Evolutionary conservation across 92 coral and sea anemone genomes (phyloP), one percentile per base, ranked within the genome.

Genomic region (Zoanthus gigantus): DNA sequence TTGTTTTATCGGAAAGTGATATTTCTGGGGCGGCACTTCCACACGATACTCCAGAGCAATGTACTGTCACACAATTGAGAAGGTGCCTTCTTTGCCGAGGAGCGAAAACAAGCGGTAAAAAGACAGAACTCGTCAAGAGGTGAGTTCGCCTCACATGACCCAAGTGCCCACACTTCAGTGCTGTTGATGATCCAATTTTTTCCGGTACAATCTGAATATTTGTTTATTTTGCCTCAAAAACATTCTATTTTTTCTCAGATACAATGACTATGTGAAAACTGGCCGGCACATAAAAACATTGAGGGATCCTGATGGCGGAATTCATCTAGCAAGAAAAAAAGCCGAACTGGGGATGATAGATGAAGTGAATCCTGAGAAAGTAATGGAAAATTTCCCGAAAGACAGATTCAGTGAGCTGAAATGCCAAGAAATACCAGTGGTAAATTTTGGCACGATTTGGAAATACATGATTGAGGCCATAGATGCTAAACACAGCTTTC

Each of bases 281-380:
- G 74, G 74, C 31, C 74, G 5, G 16, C 74, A 69, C 74, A 8
- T 30, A 69, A 69, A 69, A 69, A 69, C 74, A 0, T 69, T 69
- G 74, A 69, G 74, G 9, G 74, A 69, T 69, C 3, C 74, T 69
- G 74, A 69, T 69, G 46, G 44, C 16, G 74, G 74, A 69, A 69
- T 69, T 69, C 74, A 69, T 12, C 42, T 69, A 69, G 74, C 74
- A 69, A 69, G 74, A 69, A 69, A 69, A 69, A 69, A 69, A 69
- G 74, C 74, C 74, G 44, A 23, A 69, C 74, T 69, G 74, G 74
- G 74, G 74, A 69, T 69, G 74, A 69, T 69, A 69, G 74, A 69
- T 23, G 44, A 69, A 69, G 74, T 69, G 74, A 69, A 69, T 69
- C 74, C 74, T 28, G 74, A 69, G 74, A 69, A 69, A 69, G 45